Evolutionary conservation across 2,113 vertebrate genomes (phyloP).

Genomic region (Corvus cornix): DNA sequence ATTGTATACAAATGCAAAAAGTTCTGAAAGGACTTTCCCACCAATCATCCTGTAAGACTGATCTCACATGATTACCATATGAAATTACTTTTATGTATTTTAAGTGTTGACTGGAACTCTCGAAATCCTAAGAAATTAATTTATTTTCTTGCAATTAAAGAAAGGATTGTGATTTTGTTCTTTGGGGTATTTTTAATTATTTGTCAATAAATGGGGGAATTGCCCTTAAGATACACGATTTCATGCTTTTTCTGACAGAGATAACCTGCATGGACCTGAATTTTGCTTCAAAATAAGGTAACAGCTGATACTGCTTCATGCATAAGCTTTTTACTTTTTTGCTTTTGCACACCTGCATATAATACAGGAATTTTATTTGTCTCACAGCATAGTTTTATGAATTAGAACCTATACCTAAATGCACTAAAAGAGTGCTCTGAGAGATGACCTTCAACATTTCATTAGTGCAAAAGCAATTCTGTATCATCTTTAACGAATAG

Average conservation of each 20-base stretch:
- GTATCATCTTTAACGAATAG: background rate
- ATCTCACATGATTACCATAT: background rate
- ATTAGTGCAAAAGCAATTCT: background rate
- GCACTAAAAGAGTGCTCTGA: background rate
- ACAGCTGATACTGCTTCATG: background rate
- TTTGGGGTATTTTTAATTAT: background rate
- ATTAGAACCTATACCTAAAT: background rate
- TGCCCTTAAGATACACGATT: background rate
- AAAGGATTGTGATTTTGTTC: background rate
- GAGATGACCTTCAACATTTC: background rate
- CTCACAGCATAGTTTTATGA: background rate
- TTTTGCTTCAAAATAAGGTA: background rate
- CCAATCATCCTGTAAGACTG: background rate
- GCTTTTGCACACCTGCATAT: background rate
- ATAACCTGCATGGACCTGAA: background rate
- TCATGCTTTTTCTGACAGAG: background rate
- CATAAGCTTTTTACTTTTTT: background rate
- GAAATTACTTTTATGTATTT: background rate
- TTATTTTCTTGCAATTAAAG: background rate
- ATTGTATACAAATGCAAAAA: background rate
- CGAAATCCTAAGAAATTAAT: background rate
- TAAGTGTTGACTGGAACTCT: background rate
- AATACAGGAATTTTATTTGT: background rate
- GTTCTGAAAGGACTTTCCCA: background rate
- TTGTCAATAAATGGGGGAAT: background rate